Evolutionary conservation across 2,888 invertebrate genomes (phyloP), one percentile per base, ranked within the genome.

Genomic region (Trichogramma dendrolimi): DNA sequence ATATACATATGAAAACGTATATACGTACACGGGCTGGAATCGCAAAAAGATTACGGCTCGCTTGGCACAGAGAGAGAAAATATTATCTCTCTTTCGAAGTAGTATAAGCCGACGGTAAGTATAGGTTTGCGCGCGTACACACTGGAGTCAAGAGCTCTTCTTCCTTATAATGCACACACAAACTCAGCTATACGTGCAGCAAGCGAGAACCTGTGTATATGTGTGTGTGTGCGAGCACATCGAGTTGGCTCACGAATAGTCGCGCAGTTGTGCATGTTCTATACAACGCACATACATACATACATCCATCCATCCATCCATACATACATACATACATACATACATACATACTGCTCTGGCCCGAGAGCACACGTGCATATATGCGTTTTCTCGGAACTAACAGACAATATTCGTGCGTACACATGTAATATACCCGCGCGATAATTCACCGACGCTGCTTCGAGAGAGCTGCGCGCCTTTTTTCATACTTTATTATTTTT

Each of bases 101-200:
- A 69, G 71, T 73, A 27, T 27, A 27, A 27, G 27, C 27, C 27
- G 71, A 73, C 70, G 73, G 70, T 74, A 74, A 74, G 72, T 74
- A 74, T 72, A 74, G 74, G 74, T 71, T 73, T 61, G 68, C 44
- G 27, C 27, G 27, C 27, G 27, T 27, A 27, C 27, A 27, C 27
- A 27, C 27, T 27, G 2, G 27, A 27, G 27, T 27, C 27, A 27
- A 27, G 27, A 27, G 27, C 27, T 27, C 27, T 27, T 27, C 27
- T 27, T 27, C 27, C 27, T 27, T 27, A 27, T 27, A 27, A 27
- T 27, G 27, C 27, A 27, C 27, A 27, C 27, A 27, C 27, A 27
- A 27, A 27, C 27, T 27, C 27, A 3, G 27, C 27, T 27, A 27
- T 27, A 27, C 2, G 27, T 27, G 27, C 27, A 27, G 27, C 27